phyloP scores from a whole-genome alignment of 2,888 invertebrate genomes.

The Perizoma affinitatum region DNA sequence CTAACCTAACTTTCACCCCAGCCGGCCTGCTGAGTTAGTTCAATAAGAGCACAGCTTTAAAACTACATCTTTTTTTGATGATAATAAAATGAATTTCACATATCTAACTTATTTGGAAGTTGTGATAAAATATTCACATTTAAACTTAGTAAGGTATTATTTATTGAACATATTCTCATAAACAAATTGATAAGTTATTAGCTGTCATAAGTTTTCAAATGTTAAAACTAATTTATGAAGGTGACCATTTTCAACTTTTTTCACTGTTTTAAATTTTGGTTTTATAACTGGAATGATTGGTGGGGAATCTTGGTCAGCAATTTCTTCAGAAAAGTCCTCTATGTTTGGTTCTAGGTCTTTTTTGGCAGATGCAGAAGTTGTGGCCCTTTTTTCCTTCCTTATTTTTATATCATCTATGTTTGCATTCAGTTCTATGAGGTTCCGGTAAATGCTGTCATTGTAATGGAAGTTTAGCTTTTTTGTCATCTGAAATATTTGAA shows the following conservation, averaged over 20 bases:
- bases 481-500: slow-evolving; percentile 62
- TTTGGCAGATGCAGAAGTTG: slow-evolving; percentile 49
- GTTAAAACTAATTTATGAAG: slow-evolving; percentile 65
- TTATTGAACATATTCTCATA: background rate
- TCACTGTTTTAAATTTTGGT: slow-evolving; percentile 64
- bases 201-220: slow-evolving; percentile 69
- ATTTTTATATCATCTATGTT: slow-evolving; percentile 53
- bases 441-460: slow-evolving; percentile 74
- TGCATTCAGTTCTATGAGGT: slow-evolving; percentile 75
- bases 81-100: too few relatives aligned
- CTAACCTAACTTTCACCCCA: too few relatives aligned
- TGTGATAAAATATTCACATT: too few relatives aligned
- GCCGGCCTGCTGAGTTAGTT: too few relatives aligned
- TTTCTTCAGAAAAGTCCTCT: slow-evolving; percentile 73
- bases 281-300: slow-evolving; percentile 62
- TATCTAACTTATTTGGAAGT: too few relatives aligned
- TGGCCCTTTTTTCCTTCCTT: slow-evolving; percentile 52
- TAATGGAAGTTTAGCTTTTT: slow-evolving; percentile 76
- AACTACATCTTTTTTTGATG: too few relatives aligned
- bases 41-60: too few relatives aligned
- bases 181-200: background rate
- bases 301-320: slow-evolving; percentile 58
- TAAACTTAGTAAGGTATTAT: too few relatives aligned
- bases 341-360: slow-evolving; percentile 75
- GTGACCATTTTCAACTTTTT: slow-evolving; percentile 58